phyloP scores from a whole-genome alignment of 2,888 invertebrate species.

The Penaeus monodon region DNA sequence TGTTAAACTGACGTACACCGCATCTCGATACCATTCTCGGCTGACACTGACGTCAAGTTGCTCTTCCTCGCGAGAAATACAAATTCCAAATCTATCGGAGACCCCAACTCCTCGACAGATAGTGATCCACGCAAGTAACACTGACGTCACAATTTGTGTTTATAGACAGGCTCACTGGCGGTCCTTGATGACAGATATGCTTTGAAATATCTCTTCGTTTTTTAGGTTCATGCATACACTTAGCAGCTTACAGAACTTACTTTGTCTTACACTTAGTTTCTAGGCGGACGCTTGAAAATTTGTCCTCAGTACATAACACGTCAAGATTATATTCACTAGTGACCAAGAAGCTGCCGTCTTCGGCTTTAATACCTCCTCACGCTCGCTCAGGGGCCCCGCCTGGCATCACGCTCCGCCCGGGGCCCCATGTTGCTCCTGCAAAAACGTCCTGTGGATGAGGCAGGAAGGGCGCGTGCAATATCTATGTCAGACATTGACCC shows the following conservation, averaged over 20 bases:
- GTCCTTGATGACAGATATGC: neutral
- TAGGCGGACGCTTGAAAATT: neutral
- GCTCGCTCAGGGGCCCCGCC: constrained; percentile 24
- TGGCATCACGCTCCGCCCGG: constrained; percentile 17
- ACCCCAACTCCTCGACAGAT: no score
- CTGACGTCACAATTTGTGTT: no score
- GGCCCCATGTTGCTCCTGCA: neutral
- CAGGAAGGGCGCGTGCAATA: constrained; percentile 31
- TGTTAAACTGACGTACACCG: no score
- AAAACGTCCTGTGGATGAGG: constrained; percentile 7
- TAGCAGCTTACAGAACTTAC: constrained; percentile 2
- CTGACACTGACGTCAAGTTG: no score
- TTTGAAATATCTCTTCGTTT: neutral
- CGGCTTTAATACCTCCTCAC: constrained; percentile 33
- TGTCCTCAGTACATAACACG: constrained; percentile 19
- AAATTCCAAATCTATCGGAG: no score
- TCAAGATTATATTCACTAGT: constrained; percentile 28
- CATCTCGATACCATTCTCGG: no score
- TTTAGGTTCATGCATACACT: neutral
- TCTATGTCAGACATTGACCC: constrained; percentile 22
- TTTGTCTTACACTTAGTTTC: constrained; percentile 23
- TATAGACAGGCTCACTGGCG: neutral
- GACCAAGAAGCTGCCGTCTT: neutral
- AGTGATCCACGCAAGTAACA: no score
- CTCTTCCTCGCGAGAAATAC: no score